A percentile compares a stretch with the other conserved stretches of the same genome.
Evolutionary conservation across 2,113 vertebrate species (phyloP).

Genomic region (Vidua macroura): DNA sequence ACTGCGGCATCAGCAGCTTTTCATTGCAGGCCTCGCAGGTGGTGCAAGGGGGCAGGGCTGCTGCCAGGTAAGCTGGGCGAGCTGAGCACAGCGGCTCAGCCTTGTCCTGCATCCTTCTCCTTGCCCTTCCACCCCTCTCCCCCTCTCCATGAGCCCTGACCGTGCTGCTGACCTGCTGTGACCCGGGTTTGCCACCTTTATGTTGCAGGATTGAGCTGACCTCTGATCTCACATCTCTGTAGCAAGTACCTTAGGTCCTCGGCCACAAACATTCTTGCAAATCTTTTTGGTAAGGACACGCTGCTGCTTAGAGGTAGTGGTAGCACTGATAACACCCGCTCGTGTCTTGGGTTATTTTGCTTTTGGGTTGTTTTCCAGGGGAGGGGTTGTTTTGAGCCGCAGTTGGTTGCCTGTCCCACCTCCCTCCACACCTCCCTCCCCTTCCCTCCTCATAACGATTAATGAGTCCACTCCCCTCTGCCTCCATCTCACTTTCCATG

Average conservation of each 20-base stretch:
- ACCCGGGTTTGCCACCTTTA: constrained; percentile 76
- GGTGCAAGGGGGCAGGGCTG: constrained; percentile 55
- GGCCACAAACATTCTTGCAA: constrained; percentile 77
- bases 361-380: neutral
- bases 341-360: neutral
- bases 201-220: constrained; percentile 88
- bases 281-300: constrained; percentile 78
- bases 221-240: constrained; percentile 86
- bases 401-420: neutral
- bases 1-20: constrained; percentile 54
- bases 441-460: constrained; percentile 38
- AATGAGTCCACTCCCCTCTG: neutral
- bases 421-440: neutral
- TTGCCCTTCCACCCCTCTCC: neutral
- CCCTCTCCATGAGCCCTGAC: neutral
- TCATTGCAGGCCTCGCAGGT: constrained; percentile 54
- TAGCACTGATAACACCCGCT: constrained; percentile 53
- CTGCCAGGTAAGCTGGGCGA: constrained; percentile 55
- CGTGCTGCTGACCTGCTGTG: constrained; percentile 44
- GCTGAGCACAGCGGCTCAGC: neutral
- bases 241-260: constrained; percentile 78
- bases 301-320: constrained; percentile 66
- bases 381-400: neutral
- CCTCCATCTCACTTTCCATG: constrained; percentile 1
- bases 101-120: neutral